These are phyloP conservation scores for Gobius niger DNA, from an alignment of 2,113 vertebrate species.

Conservation along the genomic window DNA sequence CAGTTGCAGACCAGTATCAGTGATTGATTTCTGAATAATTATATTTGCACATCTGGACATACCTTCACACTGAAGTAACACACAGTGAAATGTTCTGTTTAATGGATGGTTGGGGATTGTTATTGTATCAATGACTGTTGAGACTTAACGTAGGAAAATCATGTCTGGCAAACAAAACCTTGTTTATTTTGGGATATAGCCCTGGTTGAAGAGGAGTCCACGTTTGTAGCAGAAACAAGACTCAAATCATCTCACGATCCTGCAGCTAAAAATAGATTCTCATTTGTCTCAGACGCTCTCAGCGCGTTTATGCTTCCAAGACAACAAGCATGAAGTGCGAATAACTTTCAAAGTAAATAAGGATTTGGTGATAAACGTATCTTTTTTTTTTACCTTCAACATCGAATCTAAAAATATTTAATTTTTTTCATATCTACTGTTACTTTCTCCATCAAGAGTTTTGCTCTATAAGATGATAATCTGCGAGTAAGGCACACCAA, in stretches of 20 bases:
- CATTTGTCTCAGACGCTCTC: constrained; percentile 54
- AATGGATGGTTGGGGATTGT: constrained; percentile 57
- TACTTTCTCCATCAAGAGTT: constrained; percentile 47
- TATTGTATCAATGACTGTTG: constrained; percentile 71
- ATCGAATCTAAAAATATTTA: constrained; percentile 27
- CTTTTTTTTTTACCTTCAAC: constrained; percentile 16
- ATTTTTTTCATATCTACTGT: no score
- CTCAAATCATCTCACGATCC: constrained; percentile 66
- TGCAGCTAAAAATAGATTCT: constrained; percentile 67
- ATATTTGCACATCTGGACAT: constrained; percentile 38
- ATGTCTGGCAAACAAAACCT: constrained; percentile 62
- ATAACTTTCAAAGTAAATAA: constrained; percentile 50
- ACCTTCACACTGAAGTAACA: constrained; percentile 42
- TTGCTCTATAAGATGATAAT: constrained; percentile 19
- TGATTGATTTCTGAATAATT: constrained; percentile 31
- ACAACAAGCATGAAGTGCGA: constrained; percentile 47
- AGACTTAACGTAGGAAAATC: constrained; percentile 64
- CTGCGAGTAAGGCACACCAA: not conserved
- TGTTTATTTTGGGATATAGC: constrained; percentile 69
- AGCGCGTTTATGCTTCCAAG: constrained; percentile 36
- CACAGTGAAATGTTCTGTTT: constrained; percentile 63
- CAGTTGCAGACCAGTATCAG: not conserved
- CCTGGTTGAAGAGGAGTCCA: constrained; percentile 49
- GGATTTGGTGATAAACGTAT: constrained; percentile 21
- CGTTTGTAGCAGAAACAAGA: constrained; percentile 54